Base-by-base conservation (phyloP, 2,888 invertebrate species). In the Eupithecia subfuscata region DNA sequence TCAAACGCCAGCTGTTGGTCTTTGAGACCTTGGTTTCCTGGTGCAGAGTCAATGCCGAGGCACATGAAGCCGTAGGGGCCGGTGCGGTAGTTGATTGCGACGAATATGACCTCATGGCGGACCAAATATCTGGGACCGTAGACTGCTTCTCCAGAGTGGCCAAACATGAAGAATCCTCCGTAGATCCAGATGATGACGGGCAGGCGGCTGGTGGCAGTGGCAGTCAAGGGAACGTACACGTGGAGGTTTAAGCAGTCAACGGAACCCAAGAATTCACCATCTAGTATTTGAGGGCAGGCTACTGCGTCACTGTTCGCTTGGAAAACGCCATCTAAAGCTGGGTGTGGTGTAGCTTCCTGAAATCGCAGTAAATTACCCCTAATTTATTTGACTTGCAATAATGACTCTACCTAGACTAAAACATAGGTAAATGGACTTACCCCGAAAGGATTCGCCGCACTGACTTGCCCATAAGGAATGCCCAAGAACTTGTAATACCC, bases 61-160 rank as follows among this genome's bases (percentile, higher is more conserved):
- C 90, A 90, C 89, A 91, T 89, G 72, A 91, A 91, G 14, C 91
- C 91, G 69, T 89, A 91, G 0, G 89, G 84, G n/a, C 89, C 90
- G 0, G 87, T 69, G 9, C 91, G 84, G 72, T 92, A 90, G 71
- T 87, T 90, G 0, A 91, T 43, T 3, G 87, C 86, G 0, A 91
- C 88, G 3, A 91, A 65, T 37, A 91, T 86, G 30, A 92, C 84
- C 30, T 89, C 85, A 81, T 91, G 88, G 72, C 83, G 85, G 12
- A 91, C 84, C 14, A 91, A 76, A 70, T 82, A 89, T 69, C 80
- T 85, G 8, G 91, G 89, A 0, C 87, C 88, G 69, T 79, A 86
- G 0, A 82, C 0, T 3, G 76, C 74, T 80, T 83, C 86, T 2
- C 81, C 78, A 9, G 83, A 81, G 40, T 69, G 79, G 14, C 90